Base-by-base conservation (phyloP, 2,888 invertebrate genomes). In the Gastracanthus pulcherrimus region DNA sequence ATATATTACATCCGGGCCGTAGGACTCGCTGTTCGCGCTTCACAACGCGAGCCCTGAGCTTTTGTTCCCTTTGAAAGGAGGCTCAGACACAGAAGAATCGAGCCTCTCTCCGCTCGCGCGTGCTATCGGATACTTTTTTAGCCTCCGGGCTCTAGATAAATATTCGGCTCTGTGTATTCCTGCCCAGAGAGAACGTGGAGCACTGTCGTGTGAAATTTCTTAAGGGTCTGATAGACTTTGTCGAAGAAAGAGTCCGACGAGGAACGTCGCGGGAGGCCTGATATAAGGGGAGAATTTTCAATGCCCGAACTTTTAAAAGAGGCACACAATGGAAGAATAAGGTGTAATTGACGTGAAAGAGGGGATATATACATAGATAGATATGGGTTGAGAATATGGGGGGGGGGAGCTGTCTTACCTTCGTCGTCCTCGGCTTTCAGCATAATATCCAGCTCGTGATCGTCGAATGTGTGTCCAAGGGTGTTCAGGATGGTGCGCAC, bases 401-500 rank as follows among this genome's bases (percentile, higher is more conserved):
- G n/a, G n/a, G n/a, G 23, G 3, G n/a, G 29, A 80, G 71, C 76
- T n/a, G n/a, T n/a, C n/a, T 75, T 91, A 97, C 97, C 96, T 86
- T 97, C 96, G 82, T 94, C 94, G 90, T 97, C 97, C 86, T 93
- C 93, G 85, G 94, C 93, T 83, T 95, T 94, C 79, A 97, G 93
- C 89, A 97, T 93, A 85, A 94, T 94, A 88, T 97, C 97, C 70
- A 97, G 93, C 88, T 96, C 96, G 60, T 94, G 93, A 87, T 96
- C 96, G 87, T 96, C 96, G 87, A 95, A 96, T 86, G 95, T 95
- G 89, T 96, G 96, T 36, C 96, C 96, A 92, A 97, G 94, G 2
- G 96, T 96, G 91, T 96, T 96, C 69, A 97, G 93, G 86, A 97
- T 96, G 45, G 95, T 96, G 48, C 95, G 93, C 1, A 96, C 95